Evolutionary conservation across 1,140 invertebrate species (phyloP), one percentile per base, ranked within the genome.

Genomic region (Anastrepha ludens): DNA sequence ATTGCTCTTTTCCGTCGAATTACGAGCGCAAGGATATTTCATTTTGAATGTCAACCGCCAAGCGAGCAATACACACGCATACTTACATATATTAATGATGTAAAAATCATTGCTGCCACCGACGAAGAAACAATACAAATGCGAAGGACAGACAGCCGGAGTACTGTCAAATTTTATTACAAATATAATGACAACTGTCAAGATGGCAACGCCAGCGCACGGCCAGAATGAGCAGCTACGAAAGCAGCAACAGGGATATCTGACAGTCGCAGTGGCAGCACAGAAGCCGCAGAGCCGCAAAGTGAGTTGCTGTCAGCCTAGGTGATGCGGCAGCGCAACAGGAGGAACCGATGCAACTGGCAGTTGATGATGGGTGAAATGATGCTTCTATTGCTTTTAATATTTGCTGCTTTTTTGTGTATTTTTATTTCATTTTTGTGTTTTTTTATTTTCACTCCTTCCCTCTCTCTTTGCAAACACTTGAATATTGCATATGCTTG

Each of bases 371-470:
- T 41, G 74, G 55, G 41, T 4, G 74, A 50, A 50, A 55, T 11
- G 74, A 58, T 47, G 41, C 3, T 58, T 81, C 74, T 58, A 81
- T 81, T 55, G 74, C 50, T 55, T 81, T 55, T 29, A 78, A 78
- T 55, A 78, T 78, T 78, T 55, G 17, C 7, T 67, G 64, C 17
- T n/a, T 5, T 64, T 7, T 67, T 7, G 8, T 5, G 0, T 39
- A 0, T 39, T 67, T 20, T 47, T 74, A 47, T 74, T 44, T 5
- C 44, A n/a, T 74, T 47, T 20, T 50, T 81, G 60, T 9, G 2
- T 62, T 62, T 8, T 17, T 62, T 62, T 29, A 29, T 29, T 29
- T 29, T 29, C 29, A 29, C 29, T 62, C 60, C n/a, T 62, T 6
- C 60, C 11, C 3, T 6, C 50, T 55, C 50, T 1, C 50, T 11